Evolutionary conservation across 2,113 vertebrate genomes (phyloP), one percentile per base, ranked within the genome.

Genomic region (Thomomys bottae): DNA sequence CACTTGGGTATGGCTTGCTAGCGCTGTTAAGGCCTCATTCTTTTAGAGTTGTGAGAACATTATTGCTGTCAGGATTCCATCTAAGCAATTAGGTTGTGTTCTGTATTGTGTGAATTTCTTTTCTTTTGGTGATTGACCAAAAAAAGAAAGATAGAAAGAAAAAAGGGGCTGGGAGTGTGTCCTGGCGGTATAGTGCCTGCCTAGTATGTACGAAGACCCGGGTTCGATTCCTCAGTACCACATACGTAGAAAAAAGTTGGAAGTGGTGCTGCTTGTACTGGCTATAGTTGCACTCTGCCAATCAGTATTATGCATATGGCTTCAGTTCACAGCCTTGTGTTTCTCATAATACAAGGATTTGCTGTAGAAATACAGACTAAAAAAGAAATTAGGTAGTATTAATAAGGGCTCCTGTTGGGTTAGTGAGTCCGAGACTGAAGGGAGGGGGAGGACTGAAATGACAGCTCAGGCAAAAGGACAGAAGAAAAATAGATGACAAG

Each of bases 71-170:
- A 80, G 57, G 89, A 75, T 49, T 86, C 36, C 42, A 67, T 24
- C 4, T 57, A 75, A 94, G 59, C 57, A 68, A 3, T 87, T 49
- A 88, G 68, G 61, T 72, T 23, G 17, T 67, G 30, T 42, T 72
- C 87, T 85, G 2, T 57, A 20, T 23, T 34, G 23, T 81, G 54
- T 70, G 63, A 76, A n/a, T 34, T 77, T 78, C 80, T 21, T 21
- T 70, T 64, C 73, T 89, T 76, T 40, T 80, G 68, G 67, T 76
- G 79, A 88, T 54, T 89, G 82, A 64, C 79, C 89, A 89, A 93
- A 76, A 91, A 93, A 71, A 87, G 76, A 34, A 72, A 76, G 4
- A 54, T 4, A 54, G 18, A 54, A 4, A 54, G 18, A 45, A 45
- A n/a, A n/a, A n/a, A n/a, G n/a, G n/a, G n/a, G n/a, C n/a, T n/a